Evolutionary conservation across 2,888 invertebrate genomes (phyloP).

Genomic region (Malacosoma neustria): DNA sequence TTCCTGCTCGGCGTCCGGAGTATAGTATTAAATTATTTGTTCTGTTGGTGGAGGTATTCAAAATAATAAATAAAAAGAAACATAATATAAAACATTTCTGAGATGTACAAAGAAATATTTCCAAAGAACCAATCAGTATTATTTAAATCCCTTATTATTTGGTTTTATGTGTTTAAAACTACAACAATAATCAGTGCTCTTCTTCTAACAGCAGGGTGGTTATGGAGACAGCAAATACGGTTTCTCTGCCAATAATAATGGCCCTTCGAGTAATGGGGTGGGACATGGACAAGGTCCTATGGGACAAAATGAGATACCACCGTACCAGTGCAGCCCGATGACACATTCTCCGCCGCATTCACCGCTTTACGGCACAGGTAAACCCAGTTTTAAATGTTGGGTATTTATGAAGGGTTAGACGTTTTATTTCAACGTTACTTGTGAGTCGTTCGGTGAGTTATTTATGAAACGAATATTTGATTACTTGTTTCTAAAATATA

Average conservation of each 20-base stretch:
- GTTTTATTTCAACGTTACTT: too few relatives aligned
- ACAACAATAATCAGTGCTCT: constrained; percentile 9
- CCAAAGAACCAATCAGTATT: too few relatives aligned
- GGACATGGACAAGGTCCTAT: constrained; percentile 36
- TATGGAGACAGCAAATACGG: constrained; percentile 79
- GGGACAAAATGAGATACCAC: constrained; percentile 48
- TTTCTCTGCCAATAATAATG: constrained; percentile 67
- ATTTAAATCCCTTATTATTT: too few relatives aligned
- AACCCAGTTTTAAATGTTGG: constrained; percentile 6
- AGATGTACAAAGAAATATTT: too few relatives aligned
- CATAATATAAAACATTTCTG: too few relatives aligned
- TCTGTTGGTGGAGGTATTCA: too few relatives aligned
- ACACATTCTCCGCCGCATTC: constrained; percentile 66
- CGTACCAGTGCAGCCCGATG: constrained; percentile 53
- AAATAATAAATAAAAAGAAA: too few relatives aligned
- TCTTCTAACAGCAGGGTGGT: constrained; percentile 51
- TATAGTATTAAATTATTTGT: too few relatives aligned
- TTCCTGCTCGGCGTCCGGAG: too few relatives aligned
- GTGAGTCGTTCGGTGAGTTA: neutral
- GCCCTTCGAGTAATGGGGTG: constrained; percentile 34
- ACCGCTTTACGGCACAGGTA: constrained; percentile 73
- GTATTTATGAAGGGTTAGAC: neutral
- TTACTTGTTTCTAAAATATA: too few relatives aligned
- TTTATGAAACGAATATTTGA: too few relatives aligned
- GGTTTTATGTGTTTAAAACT: neutral